Conservation (phyloP, 2,888 invertebrate species). For the Tineola bisselliella region DNA sequence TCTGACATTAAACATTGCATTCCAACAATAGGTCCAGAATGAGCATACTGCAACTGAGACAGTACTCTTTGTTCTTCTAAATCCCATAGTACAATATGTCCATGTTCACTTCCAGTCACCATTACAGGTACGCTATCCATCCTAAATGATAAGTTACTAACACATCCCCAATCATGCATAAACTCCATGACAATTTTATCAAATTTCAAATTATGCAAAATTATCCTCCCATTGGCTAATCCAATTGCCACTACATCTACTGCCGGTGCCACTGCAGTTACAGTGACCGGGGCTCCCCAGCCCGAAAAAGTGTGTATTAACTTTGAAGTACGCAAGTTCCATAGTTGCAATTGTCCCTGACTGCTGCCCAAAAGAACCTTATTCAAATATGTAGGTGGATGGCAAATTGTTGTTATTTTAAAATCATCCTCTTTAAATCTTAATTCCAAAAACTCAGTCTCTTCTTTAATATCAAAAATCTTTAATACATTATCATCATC, state of each 20-base stretch:
- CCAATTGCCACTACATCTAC: conserved; percentile 92
- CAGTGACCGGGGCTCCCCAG: conserved; percentile 77
- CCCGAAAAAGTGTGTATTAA: conserved; percentile 80
- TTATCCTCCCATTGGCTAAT: conserved; percentile 80
- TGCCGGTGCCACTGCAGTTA: conserved; percentile 89
- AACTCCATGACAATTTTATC: conserved; percentile 87
- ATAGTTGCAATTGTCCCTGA: conserved; percentile 86
- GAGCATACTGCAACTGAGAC: conserved; percentile 84
- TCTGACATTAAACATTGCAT: conserved; percentile 87
- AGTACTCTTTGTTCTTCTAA: conserved; percentile 82
- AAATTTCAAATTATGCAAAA: conserved; percentile 86
- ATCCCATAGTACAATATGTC: conserved; percentile 95
- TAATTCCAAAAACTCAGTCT: conserved; percentile 74
- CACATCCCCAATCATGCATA: conserved; percentile 90
- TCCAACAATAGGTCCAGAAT: conserved; percentile 79
- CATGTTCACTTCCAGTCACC: conserved; percentile 82
- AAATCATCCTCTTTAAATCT: conserved; percentile 76
- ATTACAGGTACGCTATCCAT: conserved; percentile 87
- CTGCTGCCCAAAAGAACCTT: conserved; percentile 89
- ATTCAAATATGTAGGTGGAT: conserved; percentile 95
- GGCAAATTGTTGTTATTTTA: conserved; percentile 81
- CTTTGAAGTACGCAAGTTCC: conserved; percentile 86
- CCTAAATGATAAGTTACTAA: conserved; percentile 86
- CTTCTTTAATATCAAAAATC: conserved; percentile 86
- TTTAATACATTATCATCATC: conserved; percentile 81